Evolutionary conservation across 2,797 vertebrate species (phyloP).

Genomic region (Chrysolophus pictus): DNA sequence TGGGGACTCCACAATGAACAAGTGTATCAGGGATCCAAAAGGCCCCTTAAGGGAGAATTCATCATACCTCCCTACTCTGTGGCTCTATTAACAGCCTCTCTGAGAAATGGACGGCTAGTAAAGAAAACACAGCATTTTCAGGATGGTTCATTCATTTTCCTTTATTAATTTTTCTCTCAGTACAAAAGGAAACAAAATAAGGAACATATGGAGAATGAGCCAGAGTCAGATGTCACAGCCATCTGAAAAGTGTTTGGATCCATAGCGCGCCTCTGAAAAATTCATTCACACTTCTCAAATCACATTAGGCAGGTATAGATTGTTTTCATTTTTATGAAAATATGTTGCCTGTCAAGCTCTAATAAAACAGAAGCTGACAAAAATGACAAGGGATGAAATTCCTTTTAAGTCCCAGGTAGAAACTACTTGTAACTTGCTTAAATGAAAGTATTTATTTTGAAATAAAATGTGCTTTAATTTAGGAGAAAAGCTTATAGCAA

Average conservation of each 20-base stretch:
- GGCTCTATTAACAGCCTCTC: background rate
- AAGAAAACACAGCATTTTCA: background rate
- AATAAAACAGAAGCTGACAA: background rate
- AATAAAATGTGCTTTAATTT: background rate
- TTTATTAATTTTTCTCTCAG: constrained; percentile 26
- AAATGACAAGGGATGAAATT: background rate
- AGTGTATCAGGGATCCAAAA: no score
- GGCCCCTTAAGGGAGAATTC: background rate
- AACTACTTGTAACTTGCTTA: background rate
- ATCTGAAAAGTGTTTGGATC: background rate
- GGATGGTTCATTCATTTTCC: background rate
- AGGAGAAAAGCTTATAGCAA: background rate
- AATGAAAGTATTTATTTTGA: background rate
- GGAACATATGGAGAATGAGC: constrained; percentile 18
- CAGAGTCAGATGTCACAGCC: background rate
- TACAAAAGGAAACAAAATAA: background rate
- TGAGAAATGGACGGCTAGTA: background rate
- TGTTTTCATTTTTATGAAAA: background rate
- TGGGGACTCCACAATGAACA: rapidly evolving
- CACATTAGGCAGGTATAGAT: background rate
- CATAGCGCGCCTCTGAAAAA: rapidly evolving
- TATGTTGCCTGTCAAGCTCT: background rate
- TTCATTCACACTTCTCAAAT: background rate
- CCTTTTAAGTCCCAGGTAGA: background rate
- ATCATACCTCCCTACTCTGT: background rate